Percentiles rank a stretch among this genome's conserved stretches.
These are phyloP conservation scores for Heliocidaris tuberculata DNA, from an alignment of 35 echinoderm and acorn worm species.

Conservation along the genomic window DNA sequence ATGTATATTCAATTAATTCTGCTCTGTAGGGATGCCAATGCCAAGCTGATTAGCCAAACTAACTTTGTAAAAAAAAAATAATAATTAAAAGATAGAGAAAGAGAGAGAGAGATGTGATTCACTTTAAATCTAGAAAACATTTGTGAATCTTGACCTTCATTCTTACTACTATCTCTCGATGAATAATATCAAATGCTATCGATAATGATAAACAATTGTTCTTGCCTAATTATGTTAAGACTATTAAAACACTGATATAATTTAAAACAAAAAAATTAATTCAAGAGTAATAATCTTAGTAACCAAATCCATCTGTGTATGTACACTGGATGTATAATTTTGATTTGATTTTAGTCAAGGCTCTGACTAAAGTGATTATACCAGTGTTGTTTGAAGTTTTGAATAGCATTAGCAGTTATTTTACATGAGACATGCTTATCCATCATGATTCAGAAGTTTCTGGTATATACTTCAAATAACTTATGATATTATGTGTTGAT, in stretches of 20 bases:
- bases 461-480: too few relatives aligned
- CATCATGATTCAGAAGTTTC: not conserved
- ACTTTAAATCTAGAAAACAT: too few relatives aligned
- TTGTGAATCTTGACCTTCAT: too few relatives aligned
- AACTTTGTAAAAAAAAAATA: not conserved
- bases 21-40: not conserved
- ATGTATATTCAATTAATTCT: not conserved
- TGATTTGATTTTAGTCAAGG: not conserved
- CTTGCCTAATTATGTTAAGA: not conserved
- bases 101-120: too few relatives aligned
- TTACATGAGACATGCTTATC: not conserved
- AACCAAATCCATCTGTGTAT: not conserved
- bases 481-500: too few relatives aligned
- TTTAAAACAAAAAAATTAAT: not conserved
- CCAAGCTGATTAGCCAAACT: not conserved
- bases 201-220: not conserved
- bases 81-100: too few relatives aligned
- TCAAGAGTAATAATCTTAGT: not conserved
- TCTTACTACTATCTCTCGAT: not conserved
- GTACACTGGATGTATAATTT: not conserved
- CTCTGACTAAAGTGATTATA: not conserved
- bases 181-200: not conserved
- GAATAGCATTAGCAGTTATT: not conserved
- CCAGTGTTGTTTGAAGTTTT: not conserved
- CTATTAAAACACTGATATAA: not conserved